Evolutionary conservation across 2,888 invertebrate species (phyloP).

Genomic region (Nephrocerus scutellatus): DNA sequence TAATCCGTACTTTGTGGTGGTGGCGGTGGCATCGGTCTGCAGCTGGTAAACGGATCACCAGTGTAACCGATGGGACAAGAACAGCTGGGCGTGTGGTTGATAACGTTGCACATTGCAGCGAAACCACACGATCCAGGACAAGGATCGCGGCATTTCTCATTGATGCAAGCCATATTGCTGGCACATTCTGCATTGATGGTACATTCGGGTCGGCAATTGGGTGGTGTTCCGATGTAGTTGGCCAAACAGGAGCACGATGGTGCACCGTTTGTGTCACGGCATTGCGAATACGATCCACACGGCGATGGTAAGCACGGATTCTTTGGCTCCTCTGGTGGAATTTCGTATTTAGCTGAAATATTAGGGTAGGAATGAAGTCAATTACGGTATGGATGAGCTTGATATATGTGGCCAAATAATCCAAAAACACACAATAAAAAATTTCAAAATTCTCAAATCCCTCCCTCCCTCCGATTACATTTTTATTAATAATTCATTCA

Average conservation of each 20-base stretch:
- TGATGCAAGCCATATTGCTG: slow-evolving; percentile 64
- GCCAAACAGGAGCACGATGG: slow-evolving; percentile 68
- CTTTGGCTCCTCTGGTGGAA: slow-evolving; percentile 36
- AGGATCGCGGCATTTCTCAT: slow-evolving; percentile 66
- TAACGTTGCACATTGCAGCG: slow-evolving; percentile 64
- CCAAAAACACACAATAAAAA: no score
- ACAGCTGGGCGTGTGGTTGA: slow-evolving; percentile 71
- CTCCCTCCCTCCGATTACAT: no score
- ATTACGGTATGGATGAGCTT: no score
- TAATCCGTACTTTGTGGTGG: slow-evolving; percentile 37
- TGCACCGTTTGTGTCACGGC: slow-evolving; percentile 57
- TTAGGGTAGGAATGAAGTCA: no score
- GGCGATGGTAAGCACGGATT: slow-evolving; percentile 72
- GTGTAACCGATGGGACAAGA: slow-evolving; percentile 63
- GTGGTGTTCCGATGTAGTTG: slow-evolving; percentile 66
- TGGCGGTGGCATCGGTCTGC: slow-evolving; percentile 53
- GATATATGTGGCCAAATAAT: no score
- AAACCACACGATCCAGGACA: slow-evolving; percentile 71
- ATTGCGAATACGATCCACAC: slow-evolving; percentile 71
- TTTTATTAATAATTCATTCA: no score
- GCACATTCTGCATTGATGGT: slow-evolving; percentile 67
- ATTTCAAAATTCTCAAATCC: no score
- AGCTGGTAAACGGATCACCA: slow-evolving; percentile 71
- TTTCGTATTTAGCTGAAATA: slow-evolving; percentile 12
- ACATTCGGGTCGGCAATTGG: slow-evolving; percentile 73